A percentile compares a stretch with the other conserved stretches of the same genome.
Conservation (phyloP, 2,888 invertebrate species). For the Myopa tessellatipennis region DNA sequence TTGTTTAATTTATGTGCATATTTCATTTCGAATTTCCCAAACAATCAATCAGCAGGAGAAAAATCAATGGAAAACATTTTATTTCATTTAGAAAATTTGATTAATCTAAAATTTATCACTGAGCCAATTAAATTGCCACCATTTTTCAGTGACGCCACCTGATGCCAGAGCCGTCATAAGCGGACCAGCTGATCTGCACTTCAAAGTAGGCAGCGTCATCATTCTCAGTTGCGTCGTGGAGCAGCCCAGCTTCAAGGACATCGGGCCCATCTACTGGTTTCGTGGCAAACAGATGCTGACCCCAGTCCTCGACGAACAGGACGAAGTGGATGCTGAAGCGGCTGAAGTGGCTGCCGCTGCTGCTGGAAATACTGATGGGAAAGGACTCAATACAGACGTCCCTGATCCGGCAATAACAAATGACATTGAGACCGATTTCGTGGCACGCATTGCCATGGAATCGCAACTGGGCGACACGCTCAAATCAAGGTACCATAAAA, state of each 20-base stretch:
- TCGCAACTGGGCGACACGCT: constrained; percentile 74
- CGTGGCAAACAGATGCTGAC: constrained; percentile 69
- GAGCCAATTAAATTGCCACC: constrained; percentile 7
- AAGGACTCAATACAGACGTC: neutral
- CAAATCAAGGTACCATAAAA: constrained; percentile 71
- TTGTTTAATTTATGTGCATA: too few relatives aligned
- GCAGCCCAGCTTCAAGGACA: constrained; percentile 75
- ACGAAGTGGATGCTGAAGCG: constrained; percentile 47
- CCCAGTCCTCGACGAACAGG: constrained; percentile 58
- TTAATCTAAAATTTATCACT: neutral
- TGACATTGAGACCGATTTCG: constrained; percentile 61
- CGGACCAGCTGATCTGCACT: constrained; percentile 77
- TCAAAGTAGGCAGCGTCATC: constrained; percentile 79
- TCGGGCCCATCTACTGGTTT: constrained; percentile 80
- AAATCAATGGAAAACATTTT: too few relatives aligned
- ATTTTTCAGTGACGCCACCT: constrained; percentile 65
- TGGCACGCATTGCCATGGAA: constrained; percentile 65
- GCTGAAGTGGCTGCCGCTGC: constrained; percentile 3
- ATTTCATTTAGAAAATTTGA: too few relatives aligned
- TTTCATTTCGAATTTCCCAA: too few relatives aligned
- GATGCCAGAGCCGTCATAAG: constrained; percentile 77
- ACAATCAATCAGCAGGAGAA: too few relatives aligned
- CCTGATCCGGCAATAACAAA: constrained; percentile 50
- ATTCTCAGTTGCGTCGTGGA: constrained; percentile 78
- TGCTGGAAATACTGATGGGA: neutral